Evolutionary conservation across 2,888 invertebrate genomes (phyloP).

Genomic region (Agrotis segetum): DNA sequence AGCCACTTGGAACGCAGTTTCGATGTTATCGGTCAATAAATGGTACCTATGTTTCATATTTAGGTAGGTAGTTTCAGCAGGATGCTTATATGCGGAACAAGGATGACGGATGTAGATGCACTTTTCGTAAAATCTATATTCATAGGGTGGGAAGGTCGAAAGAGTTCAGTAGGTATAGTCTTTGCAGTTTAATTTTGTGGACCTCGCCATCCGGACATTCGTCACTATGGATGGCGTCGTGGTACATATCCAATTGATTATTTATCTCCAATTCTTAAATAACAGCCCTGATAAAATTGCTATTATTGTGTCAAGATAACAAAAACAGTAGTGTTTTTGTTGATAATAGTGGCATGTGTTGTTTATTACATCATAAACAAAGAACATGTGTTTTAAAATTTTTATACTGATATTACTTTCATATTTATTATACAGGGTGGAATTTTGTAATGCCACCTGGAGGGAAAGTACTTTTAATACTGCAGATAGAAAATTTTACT

Average conservation of each 20-base stretch:
- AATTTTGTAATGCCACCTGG: no score
- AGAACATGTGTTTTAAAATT: not conserved
- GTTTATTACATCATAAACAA: slow-evolving; percentile 27
- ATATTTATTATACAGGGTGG: no score
- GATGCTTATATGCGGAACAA: slow-evolving; percentile 43
- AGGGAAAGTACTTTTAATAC: no score
- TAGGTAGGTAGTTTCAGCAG: slow-evolving; percentile 26
- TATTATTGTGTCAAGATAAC: not conserved
- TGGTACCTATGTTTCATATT: slow-evolving; percentile 28
- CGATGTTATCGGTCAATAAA: slow-evolving; percentile 49
- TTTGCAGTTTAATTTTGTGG: not conserved
- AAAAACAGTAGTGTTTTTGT: slow-evolving; percentile 30
- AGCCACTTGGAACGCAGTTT: slow-evolving; percentile 21
- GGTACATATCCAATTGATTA: slow-evolving; percentile 33
- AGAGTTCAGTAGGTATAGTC: slow-evolving; percentile 6
- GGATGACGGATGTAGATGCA: slow-evolving; percentile 42
- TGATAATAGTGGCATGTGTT: slow-evolving; percentile 13
- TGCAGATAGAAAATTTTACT: no score
- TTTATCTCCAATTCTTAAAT: slow-evolving; percentile 2
- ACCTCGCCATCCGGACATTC: slow-evolving; percentile 3
- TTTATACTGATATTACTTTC: no score
- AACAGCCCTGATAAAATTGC: slow-evolving; percentile 14
- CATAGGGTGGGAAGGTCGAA: slow-evolving; percentile 15
- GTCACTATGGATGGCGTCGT: not conserved
- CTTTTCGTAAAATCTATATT: slow-evolving; percentile 55